Conservation (phyloP, 2,113 vertebrate species). For the Indri indri region DNA sequence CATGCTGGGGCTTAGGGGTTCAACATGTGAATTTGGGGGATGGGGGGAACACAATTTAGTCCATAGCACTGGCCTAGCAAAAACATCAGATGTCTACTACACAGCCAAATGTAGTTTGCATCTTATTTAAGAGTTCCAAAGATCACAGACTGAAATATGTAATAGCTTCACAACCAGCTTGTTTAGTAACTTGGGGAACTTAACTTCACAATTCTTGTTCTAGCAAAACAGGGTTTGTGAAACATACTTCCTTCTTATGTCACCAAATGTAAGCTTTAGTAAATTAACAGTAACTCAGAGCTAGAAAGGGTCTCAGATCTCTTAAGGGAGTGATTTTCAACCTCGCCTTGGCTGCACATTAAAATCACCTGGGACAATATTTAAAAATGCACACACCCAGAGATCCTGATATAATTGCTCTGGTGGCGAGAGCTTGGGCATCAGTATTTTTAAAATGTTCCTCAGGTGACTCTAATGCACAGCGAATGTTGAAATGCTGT, state of each 20-base stretch:
- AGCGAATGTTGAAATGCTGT: not conserved
- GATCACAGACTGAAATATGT: not conserved
- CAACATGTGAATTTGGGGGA: not conserved
- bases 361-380: not conserved
- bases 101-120: not conserved
- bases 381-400: not conserved
- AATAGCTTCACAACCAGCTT: not conserved
- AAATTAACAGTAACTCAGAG: not conserved
- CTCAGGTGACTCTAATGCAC: not conserved
- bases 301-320: not conserved
- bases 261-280: not conserved
- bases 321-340: not conserved
- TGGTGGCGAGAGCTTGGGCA: not conserved
- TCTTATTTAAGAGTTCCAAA: not conserved
- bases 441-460: not conserved
- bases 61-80: not conserved
- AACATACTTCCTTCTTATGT: not conserved
- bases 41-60: not conserved
- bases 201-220: not conserved
- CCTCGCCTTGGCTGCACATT: not conserved
- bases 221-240: not conserved
- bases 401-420: not conserved
- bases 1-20: not conserved
- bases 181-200: not conserved
- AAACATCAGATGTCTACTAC: not conserved